Evolutionary conservation across 2,888 invertebrate genomes (phyloP), one percentile per base, ranked within the genome.

Genomic region (Apeira syringaria): DNA sequence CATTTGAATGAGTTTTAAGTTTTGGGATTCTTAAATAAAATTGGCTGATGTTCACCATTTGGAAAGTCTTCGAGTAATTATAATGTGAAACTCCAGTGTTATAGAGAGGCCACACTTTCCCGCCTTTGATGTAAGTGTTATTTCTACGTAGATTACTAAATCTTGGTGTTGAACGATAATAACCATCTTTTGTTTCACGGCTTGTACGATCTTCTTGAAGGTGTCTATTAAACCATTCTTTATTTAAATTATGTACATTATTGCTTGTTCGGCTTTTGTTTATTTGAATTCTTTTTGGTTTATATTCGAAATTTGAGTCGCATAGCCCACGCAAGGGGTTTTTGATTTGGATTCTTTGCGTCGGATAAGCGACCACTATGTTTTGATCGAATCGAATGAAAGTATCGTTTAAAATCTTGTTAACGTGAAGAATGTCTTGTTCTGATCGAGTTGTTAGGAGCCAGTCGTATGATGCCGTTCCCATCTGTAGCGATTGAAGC

Each of bases 331-430:
- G 17, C 29, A 41, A 11, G 11, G 11, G 20, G 6, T 48, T 37
- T 7, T 29, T 6, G 18, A 27, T 0, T 11, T 39, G 27, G 4
- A 49, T 34, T 31, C 49, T 56, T 11, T 20, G 39, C 11, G 59
- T 50, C 0, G 79, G 69, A 39, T 74, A 81, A 1, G 69, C 70
- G 2, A 78, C 72, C 1, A 83, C 56, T 3, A 88, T 62, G 30
- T 81, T 83, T 53, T 87, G 84, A 49, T 89, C 86, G 40, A 84
- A 89, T 0, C 84, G 68, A 11, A 88, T 56, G 0, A 74, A 65
- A 0, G 83, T 80, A 5, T 61, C 62, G 43, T 86, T 86, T 4
- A 88, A 57, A 37, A 83, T 61, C 8, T 63, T 62, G 43, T 77
- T 85, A 6, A 86, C 66, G 8, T 59, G 44, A 33, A 61, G 61